Evolutionary conservation across 2,113 vertebrate genomes (phyloP).

Genomic region (Xiphorhynchus elegans): DNA sequence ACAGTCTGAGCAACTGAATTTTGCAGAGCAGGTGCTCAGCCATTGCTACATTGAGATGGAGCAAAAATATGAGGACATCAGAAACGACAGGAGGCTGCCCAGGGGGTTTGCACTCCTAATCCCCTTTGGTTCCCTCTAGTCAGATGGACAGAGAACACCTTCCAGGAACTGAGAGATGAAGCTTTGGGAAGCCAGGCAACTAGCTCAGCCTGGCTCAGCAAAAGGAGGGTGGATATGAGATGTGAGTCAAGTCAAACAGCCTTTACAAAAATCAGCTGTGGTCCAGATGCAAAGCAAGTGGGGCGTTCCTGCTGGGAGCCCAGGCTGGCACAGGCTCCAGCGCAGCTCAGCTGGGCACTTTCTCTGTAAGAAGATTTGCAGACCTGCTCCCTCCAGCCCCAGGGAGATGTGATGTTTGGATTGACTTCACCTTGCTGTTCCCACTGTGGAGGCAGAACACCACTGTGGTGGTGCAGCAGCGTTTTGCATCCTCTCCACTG

Average conservation of each 20-base stretch:
- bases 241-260: neutral
- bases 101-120: neutral
- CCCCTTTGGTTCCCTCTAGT: neutral
- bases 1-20: neutral
- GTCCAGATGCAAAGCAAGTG: neutral
- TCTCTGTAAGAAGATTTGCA: neutral
- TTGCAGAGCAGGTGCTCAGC: neutral
- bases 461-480: neutral
- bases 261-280: neutral
- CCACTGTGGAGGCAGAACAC: neutral
- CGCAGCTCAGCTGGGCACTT: neutral
- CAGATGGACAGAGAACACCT: neutral
- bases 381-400: neutral
- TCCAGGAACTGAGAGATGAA: neutral
- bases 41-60: neutral
- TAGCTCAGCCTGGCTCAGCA: neutral
- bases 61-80: neutral
- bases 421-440: neutral
- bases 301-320: neutral
- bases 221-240: neutral
- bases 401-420: neutral
- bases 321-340: neutral
- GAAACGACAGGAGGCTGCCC: neutral
- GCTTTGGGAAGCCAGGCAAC: neutral
- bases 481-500: neutral